Conservation (phyloP, 1,140 invertebrate genomes). For the Penaeus japonicus region DNA sequence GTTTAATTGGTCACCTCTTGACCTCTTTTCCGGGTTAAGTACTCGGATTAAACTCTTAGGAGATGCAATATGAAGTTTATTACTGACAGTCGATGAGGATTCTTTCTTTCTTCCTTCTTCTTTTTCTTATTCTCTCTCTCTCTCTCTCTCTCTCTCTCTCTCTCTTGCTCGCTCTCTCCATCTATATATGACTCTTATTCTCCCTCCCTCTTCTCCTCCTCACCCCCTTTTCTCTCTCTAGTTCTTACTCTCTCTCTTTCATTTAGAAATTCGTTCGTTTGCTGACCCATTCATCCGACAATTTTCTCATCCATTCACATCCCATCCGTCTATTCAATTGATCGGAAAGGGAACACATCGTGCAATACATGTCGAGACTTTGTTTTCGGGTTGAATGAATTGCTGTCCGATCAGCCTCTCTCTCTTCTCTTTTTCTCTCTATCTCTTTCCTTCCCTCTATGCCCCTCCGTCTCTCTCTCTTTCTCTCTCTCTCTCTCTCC, state of each 20-base stretch:
- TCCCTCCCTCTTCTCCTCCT: background rate
- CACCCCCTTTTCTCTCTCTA: background rate
- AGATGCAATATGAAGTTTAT: too few relatives aligned
- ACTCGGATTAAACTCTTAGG: too few relatives aligned
- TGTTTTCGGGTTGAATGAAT: background rate
- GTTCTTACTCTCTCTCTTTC: background rate
- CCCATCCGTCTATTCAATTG: too few relatives aligned
- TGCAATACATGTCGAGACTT: background rate
- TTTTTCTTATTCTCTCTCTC: background rate
- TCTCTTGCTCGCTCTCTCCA: constrained; percentile 1
- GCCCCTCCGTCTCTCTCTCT: background rate
- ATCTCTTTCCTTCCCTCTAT: background rate
- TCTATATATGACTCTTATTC: background rate
- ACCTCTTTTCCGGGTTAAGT: too few relatives aligned
- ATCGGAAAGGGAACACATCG: background rate
- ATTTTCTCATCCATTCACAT: background rate
- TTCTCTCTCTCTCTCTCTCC: background rate
- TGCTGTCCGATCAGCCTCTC: background rate
- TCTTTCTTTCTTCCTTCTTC: background rate
- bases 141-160: background rate
- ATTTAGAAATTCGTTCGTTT: background rate
- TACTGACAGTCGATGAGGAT: too few relatives aligned
- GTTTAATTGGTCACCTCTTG: too few relatives aligned
- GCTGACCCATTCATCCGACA: background rate
- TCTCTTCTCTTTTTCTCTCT: background rate